A percentile compares a stretch with the other conserved stretches of the same genome.
These are phyloP conservation scores for Noctuana brunneofusca DNA, from an alignment of 2,888 invertebrate genomes.

Conservation along the genomic window DNA sequence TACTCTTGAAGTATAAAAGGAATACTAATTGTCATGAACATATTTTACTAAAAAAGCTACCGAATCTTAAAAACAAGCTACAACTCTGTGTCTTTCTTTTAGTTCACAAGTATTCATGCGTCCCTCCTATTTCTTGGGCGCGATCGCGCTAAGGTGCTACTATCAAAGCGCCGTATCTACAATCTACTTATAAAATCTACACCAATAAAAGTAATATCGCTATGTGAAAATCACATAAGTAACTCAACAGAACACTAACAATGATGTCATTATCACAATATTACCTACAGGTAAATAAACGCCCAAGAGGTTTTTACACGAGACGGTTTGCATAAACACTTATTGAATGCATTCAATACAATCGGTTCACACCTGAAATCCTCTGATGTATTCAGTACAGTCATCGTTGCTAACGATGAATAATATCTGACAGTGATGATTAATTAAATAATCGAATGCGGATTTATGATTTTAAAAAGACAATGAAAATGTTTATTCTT, in stretches of 20 bases:
- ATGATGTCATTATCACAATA: conserved; percentile 34
- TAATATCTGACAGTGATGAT: background rate
- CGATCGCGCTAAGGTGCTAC: background rate
- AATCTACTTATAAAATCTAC: background rate
- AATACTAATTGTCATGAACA: too few species aligned
- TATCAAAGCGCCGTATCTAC: background rate
- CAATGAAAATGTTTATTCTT: background rate
- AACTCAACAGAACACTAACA: conserved; percentile 18
- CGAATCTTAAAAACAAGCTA: too few species aligned
- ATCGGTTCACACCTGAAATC: conserved; percentile 19
- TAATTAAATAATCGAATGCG: background rate
- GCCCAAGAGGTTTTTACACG: conserved; percentile 56
- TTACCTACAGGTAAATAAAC: conserved; percentile 36
- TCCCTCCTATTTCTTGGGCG: background rate
- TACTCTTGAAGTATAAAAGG: too few species aligned
- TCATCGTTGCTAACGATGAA: background rate
- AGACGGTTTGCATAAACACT: conserved; percentile 63
- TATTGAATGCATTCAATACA: conserved; percentile 28
- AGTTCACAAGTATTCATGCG: background rate
- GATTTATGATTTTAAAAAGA: background rate
- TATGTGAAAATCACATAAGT: conserved; percentile 9
- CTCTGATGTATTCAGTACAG: conserved; percentile 5
- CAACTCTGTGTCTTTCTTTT: too few species aligned
- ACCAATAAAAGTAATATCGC: conserved; percentile 8
- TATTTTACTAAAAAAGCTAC: too few species aligned